Percentiles rank a stretch among this genome's conserved stretches.
Conservation (phyloP, 2,888 invertebrate genomes). For the Leptinotarsa tumamoca region DNA sequence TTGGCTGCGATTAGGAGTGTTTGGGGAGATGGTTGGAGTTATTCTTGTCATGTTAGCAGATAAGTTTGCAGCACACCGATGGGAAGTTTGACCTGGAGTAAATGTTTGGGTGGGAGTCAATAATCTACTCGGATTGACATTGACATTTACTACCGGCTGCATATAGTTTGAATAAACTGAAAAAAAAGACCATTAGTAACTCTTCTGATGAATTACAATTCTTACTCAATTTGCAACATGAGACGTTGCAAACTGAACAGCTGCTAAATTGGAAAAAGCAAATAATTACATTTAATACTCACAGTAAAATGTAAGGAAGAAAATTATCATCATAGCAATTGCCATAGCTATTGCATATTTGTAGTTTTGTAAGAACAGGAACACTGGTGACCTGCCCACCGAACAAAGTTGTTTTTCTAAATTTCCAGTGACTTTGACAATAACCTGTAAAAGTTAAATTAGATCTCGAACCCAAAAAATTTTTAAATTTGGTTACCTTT, state of each 20-base stretch:
- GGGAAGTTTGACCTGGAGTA: slow-evolving; percentile 13
- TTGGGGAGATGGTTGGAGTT: slow-evolving; percentile 27
- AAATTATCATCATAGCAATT: slow-evolving; percentile 58
- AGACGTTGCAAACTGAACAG: too few relatives aligned
- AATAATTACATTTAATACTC: slow-evolving; percentile 44
- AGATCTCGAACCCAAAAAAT: slow-evolving; percentile 1
- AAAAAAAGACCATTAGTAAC: slow-evolving; percentile 43
- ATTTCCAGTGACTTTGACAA: slow-evolving; percentile 51
- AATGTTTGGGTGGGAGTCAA: slow-evolving; percentile 5
- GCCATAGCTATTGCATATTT: slow-evolving; percentile 54
- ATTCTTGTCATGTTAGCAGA: slow-evolving; percentile 32
- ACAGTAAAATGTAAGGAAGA: slow-evolving; percentile 63
- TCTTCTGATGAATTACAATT: too few relatives aligned
- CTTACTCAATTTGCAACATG: too few relatives aligned
- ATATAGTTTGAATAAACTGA: slow-evolving; percentile 63
- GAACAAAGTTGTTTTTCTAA: slow-evolving; percentile 47
- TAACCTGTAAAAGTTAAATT: slow-evolving; percentile 46
- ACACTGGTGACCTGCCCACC: slow-evolving; percentile 49
- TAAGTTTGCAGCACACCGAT: slow-evolving; percentile 40
- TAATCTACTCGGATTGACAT: slow-evolving; percentile 50
- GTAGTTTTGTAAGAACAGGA: slow-evolving; percentile 51
- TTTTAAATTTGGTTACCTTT: slow-evolving; percentile 48
- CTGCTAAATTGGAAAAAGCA: too few relatives aligned
- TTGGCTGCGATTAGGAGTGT: slow-evolving; percentile 10
- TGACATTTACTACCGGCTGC: slow-evolving; percentile 63